Base-by-base conservation (phyloP, 2,888 invertebrate genomes). In the Acrobasis consociella region DNA sequence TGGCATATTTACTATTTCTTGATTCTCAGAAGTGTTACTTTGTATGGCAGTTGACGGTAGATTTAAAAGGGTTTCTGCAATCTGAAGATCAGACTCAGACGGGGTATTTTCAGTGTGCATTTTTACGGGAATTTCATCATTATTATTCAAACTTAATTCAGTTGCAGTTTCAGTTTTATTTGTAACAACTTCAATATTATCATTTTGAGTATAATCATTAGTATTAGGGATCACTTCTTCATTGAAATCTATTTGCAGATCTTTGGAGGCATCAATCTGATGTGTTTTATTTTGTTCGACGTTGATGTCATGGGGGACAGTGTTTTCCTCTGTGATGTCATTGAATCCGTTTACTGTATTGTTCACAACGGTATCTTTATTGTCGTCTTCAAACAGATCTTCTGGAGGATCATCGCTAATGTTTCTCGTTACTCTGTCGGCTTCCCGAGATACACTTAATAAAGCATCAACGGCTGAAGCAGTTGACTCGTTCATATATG, bases 391-490 rank as follows among this genome's bases (percentile, higher is more conserved):
- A 71, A 91, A 91, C 66, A 92, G 77, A 70, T 91, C 89, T 75
- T 92, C 92, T 8, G 91, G 91, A 1, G 82, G 86, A 74, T 91
- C 91, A 49, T 89, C 84, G 69, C 87, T 87, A 50, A 91, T 83
- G 49, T 79, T 72, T 72, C 84, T 86, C 5, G 91, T 89, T 1
- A 91, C 90, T 73, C 89, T 78, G 65, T 92, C 91, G 51, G 87
- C 71, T 65, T 92, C 91, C 67, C 90, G 79, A 3, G 91, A 91
- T 1, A 91, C 91, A 72, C 89, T 90, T 58, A 91, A 72, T 64
- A 91, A 81, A 51, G 90, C 90, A 67, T 91, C 91, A n/a, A 92
- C 91, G 15, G 91, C 91, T 0, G 89, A 90, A 15, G 89, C 89
- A 31, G 91, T 90, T 16, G 89, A 82, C 73, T 89, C 88, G 72